Evolutionary conservation across 2,888 invertebrate genomes (phyloP).

Genomic region (Thymelicus acteon): DNA sequence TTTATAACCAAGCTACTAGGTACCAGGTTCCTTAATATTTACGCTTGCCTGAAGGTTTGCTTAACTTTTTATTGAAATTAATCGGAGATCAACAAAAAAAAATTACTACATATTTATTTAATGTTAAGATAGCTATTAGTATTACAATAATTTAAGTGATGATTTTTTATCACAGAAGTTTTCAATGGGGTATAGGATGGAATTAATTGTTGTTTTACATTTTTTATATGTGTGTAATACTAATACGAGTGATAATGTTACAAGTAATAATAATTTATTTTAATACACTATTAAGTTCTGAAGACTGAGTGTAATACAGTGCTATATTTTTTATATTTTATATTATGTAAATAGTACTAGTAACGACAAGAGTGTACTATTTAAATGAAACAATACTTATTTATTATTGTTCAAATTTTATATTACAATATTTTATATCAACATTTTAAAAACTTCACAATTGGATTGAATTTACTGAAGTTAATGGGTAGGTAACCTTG

Average conservation of each 20-base stretch:
- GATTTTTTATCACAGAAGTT: too few species aligned
- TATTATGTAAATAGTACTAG: background rate
- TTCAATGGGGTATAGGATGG: background rate
- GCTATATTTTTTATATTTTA: slow-evolving; percentile 11
- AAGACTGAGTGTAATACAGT: slow-evolving; percentile 15
- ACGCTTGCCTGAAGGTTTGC: too few species aligned
- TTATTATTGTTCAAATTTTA: background rate
- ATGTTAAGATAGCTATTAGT: too few species aligned
- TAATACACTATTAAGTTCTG: background rate
- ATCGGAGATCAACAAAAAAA: too few species aligned
- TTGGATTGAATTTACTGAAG: background rate
- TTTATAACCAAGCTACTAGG: too few species aligned
- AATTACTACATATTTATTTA: too few species aligned
- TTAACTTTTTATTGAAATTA: too few species aligned
- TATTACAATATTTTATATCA: background rate
- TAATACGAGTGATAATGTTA: background rate
- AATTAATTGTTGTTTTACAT: background rate
- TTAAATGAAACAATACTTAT: background rate
- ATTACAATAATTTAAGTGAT: too few species aligned
- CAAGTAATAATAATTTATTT: background rate
- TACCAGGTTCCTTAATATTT: too few species aligned
- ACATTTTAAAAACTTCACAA: background rate
- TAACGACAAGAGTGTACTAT: background rate
- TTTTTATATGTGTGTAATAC: background rate
- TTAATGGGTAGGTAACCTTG: background rate